These are phyloP conservation scores for Larimichthys crocea DNA, from an alignment of 2,113 vertebrate genomes.

Conservation along the genomic window DNA sequence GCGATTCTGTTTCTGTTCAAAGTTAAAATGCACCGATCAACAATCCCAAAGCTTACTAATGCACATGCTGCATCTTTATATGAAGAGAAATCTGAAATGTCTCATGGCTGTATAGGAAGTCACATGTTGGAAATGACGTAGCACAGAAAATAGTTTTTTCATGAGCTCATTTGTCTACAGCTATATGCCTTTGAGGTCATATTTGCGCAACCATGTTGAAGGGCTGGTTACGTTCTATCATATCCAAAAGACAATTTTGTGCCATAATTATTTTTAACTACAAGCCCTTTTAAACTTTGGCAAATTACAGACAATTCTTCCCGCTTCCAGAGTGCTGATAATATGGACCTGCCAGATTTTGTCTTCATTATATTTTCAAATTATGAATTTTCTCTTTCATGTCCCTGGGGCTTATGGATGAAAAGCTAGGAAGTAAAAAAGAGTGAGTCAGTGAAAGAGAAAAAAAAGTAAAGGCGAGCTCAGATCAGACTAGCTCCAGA, in stretches of 20 bases:
- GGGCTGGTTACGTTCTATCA: background rate
- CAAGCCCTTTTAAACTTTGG: background rate
- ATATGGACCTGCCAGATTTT: background rate
- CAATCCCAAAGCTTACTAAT: background rate
- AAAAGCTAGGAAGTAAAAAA: background rate
- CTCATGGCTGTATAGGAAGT: background rate
- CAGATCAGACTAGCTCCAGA: background rate
- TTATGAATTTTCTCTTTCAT: background rate
- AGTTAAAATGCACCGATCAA: background rate
- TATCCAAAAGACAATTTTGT: background rate
- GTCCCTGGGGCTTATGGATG: background rate
- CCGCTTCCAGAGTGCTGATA: background rate
- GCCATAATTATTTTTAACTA: background rate
- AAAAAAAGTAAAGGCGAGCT: background rate
- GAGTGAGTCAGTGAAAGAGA: background rate
- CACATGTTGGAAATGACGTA: background rate
- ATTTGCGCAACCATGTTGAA: background rate
- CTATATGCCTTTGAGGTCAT: background rate
- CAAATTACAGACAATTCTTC: background rate
- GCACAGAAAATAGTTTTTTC: background rate
- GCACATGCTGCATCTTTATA: too few relatives aligned
- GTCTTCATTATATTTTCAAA: background rate
- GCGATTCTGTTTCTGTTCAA: background rate
- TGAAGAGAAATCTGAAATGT: background rate
- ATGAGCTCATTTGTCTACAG: background rate